Conservation (phyloP, 2,113 vertebrate genomes). For the Lepus americanus region DNA sequence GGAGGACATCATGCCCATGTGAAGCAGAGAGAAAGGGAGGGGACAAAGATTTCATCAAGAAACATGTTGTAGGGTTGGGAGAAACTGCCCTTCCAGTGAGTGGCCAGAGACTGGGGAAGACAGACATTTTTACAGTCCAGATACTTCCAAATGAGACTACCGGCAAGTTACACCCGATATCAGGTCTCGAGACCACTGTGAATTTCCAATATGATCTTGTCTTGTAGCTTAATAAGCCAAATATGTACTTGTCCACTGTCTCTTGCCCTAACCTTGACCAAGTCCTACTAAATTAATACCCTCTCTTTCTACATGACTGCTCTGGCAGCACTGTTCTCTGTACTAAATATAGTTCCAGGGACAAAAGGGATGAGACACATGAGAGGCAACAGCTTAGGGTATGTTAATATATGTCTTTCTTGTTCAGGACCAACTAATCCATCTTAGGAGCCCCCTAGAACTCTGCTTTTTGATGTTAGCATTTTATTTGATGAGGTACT, state of each 20-base stretch:
- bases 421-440: slow-evolving; percentile 80
- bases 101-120: neutral
- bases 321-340: slow-evolving; percentile 60
- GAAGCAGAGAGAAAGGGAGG: neutral
- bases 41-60: neutral
- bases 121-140: neutral
- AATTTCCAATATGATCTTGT: slow-evolving; percentile 58
- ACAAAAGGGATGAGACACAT: slow-evolving; percentile 81
- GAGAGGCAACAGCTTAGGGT: slow-evolving; percentile 79
- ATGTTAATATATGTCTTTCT: slow-evolving; percentile 81
- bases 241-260: slow-evolving; percentile 68
- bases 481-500: slow-evolving; percentile 76
- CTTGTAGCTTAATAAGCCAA: slow-evolving; percentile 65
- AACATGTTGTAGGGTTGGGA: neutral
- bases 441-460: slow-evolving; percentile 77
- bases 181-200: neutral
- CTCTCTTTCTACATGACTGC: slow-evolving; percentile 69
- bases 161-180: neutral
- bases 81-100: neutral
- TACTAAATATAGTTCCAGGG: slow-evolving; percentile 82
- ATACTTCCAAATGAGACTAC: neutral
- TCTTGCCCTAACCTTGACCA: slow-evolving; percentile 82
- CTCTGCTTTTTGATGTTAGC: slow-evolving; percentile 80
- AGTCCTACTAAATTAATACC: slow-evolving; percentile 73
- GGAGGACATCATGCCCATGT: neutral